Evolutionary conservation across 2,888 invertebrate genomes (phyloP).

Genomic region (Axea sp.): DNA sequence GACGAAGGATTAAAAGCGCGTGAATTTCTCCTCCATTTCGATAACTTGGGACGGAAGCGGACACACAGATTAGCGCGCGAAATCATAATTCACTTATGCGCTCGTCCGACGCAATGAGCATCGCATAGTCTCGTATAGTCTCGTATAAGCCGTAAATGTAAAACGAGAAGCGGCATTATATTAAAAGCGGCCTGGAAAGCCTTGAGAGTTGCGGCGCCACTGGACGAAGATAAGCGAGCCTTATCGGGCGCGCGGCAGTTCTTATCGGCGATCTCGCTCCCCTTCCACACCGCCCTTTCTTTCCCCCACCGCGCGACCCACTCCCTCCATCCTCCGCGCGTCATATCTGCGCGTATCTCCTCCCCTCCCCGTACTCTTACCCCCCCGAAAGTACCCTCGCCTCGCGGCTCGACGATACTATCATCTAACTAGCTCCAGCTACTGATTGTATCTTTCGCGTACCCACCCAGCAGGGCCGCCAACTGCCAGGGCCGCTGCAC

Average conservation of each 20-base stretch:
- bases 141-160: constrained; percentile 43
- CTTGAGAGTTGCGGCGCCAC: constrained; percentile 79
- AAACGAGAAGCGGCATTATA: constrained; percentile 46
- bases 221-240: constrained; percentile 79
- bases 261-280: constrained; percentile 80
- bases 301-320: constrained; percentile 59
- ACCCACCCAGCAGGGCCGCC: constrained; percentile 75
- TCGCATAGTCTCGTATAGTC: too few species aligned
- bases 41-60: background rate
- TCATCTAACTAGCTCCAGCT: constrained; percentile 82
- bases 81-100: constrained; percentile 49
- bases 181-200: constrained; percentile 71
- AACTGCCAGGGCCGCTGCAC: constrained; percentile 64
- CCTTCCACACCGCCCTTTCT: constrained; percentile 75
- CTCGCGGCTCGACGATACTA: constrained; percentile 79
- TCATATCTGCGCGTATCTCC: constrained; percentile 68
- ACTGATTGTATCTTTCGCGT: constrained; percentile 80
- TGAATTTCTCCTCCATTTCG: background rate
- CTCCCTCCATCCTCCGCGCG: constrained; percentile 64
- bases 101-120: constrained; percentile 4
- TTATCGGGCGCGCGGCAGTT: constrained; percentile 78
- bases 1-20: too few species aligned
- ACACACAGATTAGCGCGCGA: constrained; percentile 6
- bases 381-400: constrained; percentile 69
- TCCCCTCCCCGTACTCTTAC: constrained; percentile 59